Percentiles rank a stretch among this genome's conserved stretches.
Evolutionary conservation across 2,113 vertebrate genomes (phyloP).

Genomic region (Ardeotis arabs): DNA sequence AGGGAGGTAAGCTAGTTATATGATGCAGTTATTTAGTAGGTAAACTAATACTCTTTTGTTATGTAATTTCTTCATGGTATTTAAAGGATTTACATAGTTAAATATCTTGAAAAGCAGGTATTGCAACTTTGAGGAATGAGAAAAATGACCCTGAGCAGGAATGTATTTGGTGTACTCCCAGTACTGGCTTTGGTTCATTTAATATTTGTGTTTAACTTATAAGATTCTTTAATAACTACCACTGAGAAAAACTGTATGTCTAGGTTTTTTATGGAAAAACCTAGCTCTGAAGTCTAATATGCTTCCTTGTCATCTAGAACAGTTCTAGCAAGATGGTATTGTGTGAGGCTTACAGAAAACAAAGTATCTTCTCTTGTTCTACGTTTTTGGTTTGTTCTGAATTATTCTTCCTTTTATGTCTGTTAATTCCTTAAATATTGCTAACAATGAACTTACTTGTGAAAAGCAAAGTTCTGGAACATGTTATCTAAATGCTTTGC

Average conservation of each 20-base stretch:
- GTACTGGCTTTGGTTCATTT: background rate
- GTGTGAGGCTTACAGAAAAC: background rate
- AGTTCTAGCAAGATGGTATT: background rate
- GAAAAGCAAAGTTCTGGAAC: conserved; percentile 32
- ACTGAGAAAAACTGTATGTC: background rate
- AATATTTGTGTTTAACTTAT: background rate
- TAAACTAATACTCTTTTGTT: background rate
- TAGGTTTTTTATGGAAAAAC: background rate
- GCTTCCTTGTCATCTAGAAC: background rate
- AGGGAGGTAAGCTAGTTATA: background rate
- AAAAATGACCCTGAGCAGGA: background rate
- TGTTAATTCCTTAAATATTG: conserved; percentile 11
- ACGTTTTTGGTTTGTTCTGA: background rate
- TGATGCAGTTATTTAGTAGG: background rate
- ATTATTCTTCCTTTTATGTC: background rate
- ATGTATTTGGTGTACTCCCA: background rate
- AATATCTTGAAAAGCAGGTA: background rate
- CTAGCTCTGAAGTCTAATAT: background rate
- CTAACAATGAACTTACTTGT: conserved; percentile 9
- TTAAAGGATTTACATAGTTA: background rate
- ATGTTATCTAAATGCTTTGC: background rate
- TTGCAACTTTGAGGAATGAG: background rate
- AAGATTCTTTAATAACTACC: background rate
- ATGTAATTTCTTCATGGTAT: background rate
- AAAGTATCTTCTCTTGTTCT: background rate